Evolutionary conservation across 2,113 vertebrate genomes (phyloP).

Genomic region (Datnioides undecimradiatus): DNA sequence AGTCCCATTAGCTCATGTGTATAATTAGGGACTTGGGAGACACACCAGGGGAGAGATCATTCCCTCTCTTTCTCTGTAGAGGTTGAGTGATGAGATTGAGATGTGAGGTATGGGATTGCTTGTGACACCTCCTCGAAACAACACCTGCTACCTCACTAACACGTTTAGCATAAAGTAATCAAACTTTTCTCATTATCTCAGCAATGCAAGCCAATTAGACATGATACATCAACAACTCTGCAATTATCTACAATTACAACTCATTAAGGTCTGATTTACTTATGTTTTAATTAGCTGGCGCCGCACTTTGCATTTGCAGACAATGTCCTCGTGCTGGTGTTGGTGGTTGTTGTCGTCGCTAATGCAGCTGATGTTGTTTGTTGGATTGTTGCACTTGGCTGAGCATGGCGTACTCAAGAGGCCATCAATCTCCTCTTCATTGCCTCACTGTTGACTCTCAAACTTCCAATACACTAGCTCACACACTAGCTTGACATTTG

Average conservation of each 20-base stretch:
- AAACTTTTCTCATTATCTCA: slow-evolving; percentile 85
- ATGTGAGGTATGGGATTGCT: slow-evolving; percentile 72
- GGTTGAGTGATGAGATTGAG: slow-evolving; percentile 76
- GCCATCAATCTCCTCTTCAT: slow-evolving; percentile 66
- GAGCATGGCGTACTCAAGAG: slow-evolving; percentile 60
- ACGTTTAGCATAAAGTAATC: slow-evolving; percentile 84
- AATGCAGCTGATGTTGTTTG: slow-evolving; percentile 69
- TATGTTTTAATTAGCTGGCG: slow-evolving; percentile 82
- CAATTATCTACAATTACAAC: slow-evolving; percentile 82
- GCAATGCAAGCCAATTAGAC: slow-evolving; percentile 82
- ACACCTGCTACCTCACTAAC: slow-evolving; percentile 82
- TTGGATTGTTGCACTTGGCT: slow-evolving; percentile 66
- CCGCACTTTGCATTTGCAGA: slow-evolving; percentile 59
- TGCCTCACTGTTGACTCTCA: slow-evolving; percentile 61
- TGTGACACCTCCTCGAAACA: slow-evolving; percentile 76
- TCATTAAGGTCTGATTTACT: slow-evolving; percentile 82
- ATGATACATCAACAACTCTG: slow-evolving; percentile 80
- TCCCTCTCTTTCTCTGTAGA: slow-evolving; percentile 31
- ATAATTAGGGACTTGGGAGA: slow-evolving; percentile 55
- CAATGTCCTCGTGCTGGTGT: slow-evolving; percentile 58
- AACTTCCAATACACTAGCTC: slow-evolving; percentile 22
- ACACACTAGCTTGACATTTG: slow-evolving; percentile 22
- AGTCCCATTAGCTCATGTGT: slow-evolving; percentile 32
- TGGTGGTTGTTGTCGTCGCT: slow-evolving; percentile 47
- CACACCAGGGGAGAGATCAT: slow-evolving; percentile 24